Evolutionary conservation across 1,140 invertebrate species (phyloP), one percentile per base, ranked within the genome.

Genomic region (Monomorium pharaonis): DNA sequence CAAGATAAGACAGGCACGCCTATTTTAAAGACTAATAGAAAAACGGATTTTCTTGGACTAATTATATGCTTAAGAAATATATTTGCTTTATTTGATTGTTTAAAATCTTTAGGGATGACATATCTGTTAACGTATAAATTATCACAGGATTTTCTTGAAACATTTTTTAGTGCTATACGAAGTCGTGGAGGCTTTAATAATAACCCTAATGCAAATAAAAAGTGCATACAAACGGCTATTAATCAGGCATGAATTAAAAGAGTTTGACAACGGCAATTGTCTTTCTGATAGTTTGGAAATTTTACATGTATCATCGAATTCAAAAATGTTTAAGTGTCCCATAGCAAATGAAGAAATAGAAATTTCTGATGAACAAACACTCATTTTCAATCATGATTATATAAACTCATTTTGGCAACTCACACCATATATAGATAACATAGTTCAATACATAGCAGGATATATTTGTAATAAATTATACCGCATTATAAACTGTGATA

Each of bases 391-490:
- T 3, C 65, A 69, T 27, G 42, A 69, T 24, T 69, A 69, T 69
- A 16, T 27, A 3, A 24, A n/a, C 5, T 27, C 6, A 16, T 16
- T 69, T 21, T 69, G n/a, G 37, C 37, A 44, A 7, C n/a, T 47
- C 5, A 69, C 65, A 47, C n/a, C 12, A 69, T 24, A 21, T 47
- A 5, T 69, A 16, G 42, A 69, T 2, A 16, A 47, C 3, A 47
- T 69, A 16, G 65, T 69, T 27, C 21, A 16, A 24, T 69, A 69
- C 47, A 69, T 69, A n/a, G n/a, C 42, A 16, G 14, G 42, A 24
- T 56, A 56, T 56, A 24, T 56, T 69, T 47, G 21, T 69, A 69
- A 69, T 47, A 69, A 24, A 47, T 10, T 69, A 21, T 69, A 69
- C 14, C 16, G 7, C 21, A 47, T 69, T 24, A 47, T 69, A 47